These are phyloP conservation scores for Amblyjoppa fuscipennis DNA, from an alignment of 2,888 invertebrate genomes.

Conservation along the genomic window DNA sequence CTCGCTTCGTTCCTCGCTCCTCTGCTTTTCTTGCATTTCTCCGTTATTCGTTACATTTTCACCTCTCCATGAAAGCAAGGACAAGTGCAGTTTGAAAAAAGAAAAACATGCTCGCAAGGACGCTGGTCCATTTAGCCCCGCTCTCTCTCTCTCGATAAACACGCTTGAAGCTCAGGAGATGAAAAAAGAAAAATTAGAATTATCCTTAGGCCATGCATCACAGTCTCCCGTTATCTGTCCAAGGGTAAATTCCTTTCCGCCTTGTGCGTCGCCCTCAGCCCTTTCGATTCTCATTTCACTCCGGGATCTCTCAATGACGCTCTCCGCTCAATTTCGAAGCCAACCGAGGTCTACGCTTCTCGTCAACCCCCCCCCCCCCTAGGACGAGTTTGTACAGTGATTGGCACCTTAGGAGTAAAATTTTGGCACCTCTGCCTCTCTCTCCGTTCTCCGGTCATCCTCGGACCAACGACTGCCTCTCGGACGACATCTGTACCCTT, in stretches of 20 bases:
- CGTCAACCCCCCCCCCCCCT: neutral
- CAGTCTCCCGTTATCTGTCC: constrained; percentile 34
- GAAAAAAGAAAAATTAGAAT: neutral
- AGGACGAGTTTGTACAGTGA: neutral
- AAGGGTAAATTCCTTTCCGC: constrained; percentile 43
- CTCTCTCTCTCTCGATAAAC: neutral
- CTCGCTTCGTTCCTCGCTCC: neutral
- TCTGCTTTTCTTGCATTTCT: neutral
- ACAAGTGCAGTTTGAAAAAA: neutral
- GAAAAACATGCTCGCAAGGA: neutral
- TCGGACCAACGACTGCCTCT: constrained; percentile 21
- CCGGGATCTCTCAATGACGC: neutral
- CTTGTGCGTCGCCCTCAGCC: neutral
- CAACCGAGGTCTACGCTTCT: neutral
- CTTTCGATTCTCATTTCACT: constrained; percentile 17
- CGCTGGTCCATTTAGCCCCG: neutral
- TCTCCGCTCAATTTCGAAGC: neutral
- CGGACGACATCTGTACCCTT: constrained; percentile 30
- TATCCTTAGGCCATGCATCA: constrained; percentile 8
- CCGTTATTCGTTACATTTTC: constrained; percentile 45
- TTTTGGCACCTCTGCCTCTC: constrained; percentile 18
- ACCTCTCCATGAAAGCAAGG: neutral
- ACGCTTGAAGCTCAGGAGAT: too few relatives aligned
- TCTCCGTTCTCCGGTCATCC: neutral
- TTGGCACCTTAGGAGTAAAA: constrained; percentile 5